Conservation (phyloP, 1,140 invertebrate species). For the Cyclargus thomasi region DNA sequence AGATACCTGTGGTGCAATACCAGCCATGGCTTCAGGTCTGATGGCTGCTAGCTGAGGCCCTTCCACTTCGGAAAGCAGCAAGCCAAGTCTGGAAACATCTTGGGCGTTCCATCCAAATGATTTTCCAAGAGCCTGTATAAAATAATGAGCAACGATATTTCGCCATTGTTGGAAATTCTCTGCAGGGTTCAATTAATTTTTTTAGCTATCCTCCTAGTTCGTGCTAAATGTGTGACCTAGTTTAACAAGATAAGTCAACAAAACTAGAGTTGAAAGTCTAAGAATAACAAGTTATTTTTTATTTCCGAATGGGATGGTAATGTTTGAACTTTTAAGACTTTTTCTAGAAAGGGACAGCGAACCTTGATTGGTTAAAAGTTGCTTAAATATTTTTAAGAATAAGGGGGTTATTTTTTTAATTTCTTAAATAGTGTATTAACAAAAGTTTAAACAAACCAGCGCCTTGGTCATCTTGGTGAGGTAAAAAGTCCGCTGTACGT, state of each 20-base stretch:
- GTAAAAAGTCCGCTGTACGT: constrained; percentile 53
- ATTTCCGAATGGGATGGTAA: too few species aligned
- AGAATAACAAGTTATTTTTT: background rate
- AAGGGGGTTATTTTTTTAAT: too few species aligned
- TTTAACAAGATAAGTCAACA: background rate
- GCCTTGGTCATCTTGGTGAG: constrained; percentile 57
- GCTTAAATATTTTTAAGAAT: too few species aligned
- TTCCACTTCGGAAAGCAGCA: constrained; percentile 51
- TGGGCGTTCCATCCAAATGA: constrained; percentile 57
- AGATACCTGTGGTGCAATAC: constrained; percentile 49
- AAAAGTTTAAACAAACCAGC: constrained; percentile 36
- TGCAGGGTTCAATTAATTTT: background rate
- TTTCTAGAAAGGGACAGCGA: too few species aligned
- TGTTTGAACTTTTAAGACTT: too few species aligned
- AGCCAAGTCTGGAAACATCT: constrained; percentile 51
- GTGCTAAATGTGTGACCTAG: background rate
- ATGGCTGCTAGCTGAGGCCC: constrained; percentile 45
- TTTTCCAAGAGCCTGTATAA: constrained; percentile 50
- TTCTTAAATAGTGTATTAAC: too few species aligned
- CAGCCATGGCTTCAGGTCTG: constrained; percentile 54
- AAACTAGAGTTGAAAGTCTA: background rate
- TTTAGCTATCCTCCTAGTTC: background rate
- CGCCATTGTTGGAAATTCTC: background rate
- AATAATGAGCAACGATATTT: constrained; percentile 5
- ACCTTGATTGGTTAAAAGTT: too few species aligned